These are phyloP conservation scores for Orchestes rusci DNA, from an alignment of 2,888 invertebrate genomes.

Conservation along the genomic window DNA sequence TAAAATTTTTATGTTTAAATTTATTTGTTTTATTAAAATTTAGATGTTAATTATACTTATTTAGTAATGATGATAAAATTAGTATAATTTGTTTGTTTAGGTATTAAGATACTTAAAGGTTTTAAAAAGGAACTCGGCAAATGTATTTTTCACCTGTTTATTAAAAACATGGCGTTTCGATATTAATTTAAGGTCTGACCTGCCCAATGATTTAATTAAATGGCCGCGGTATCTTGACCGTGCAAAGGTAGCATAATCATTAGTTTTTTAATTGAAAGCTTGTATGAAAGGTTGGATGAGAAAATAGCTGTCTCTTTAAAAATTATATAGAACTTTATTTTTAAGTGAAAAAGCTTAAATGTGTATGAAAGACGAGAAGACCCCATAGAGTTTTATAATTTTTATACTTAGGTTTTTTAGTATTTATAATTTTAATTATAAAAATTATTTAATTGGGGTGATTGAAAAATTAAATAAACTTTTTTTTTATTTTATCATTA, in stretches of 20 bases:
- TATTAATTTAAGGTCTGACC: slow-evolving; percentile 55
- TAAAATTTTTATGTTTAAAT: slow-evolving; percentile 3
- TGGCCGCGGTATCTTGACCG: slow-evolving; percentile 72
- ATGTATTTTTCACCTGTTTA: slow-evolving; percentile 64
- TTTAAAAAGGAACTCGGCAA: slow-evolving; percentile 58
- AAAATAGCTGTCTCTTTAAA: slow-evolving; percentile 55
- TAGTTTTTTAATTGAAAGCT: slow-evolving; percentile 75
- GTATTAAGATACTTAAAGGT: no score
- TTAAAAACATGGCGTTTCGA: slow-evolving; percentile 64
- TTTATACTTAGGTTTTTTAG: slow-evolving; percentile 36
- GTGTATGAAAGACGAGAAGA: slow-evolving; percentile 65
- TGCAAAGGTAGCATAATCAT: slow-evolving; percentile 76
- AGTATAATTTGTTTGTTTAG: no score
- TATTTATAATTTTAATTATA: slow-evolving; percentile 32
- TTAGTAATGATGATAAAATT: slow-evolving; percentile 54
- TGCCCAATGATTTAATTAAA: slow-evolving; percentile 57
- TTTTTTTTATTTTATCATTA: slow-evolving; percentile 45
- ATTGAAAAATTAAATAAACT: slow-evolving; percentile 54
- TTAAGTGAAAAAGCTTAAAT: slow-evolving; percentile 62
- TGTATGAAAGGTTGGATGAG: slow-evolving; percentile 68
- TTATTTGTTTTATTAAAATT: slow-evolving; percentile 33
- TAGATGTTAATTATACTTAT: slow-evolving; percentile 41
- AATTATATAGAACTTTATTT: slow-evolving; percentile 50
- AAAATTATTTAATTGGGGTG: slow-evolving; percentile 58
- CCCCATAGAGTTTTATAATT: slow-evolving; percentile 64